Evolutionary conservation across 2,888 invertebrate species (phyloP), one percentile per base, ranked within the genome.

Genomic region (Caenorhabditis zanzibari): DNA sequence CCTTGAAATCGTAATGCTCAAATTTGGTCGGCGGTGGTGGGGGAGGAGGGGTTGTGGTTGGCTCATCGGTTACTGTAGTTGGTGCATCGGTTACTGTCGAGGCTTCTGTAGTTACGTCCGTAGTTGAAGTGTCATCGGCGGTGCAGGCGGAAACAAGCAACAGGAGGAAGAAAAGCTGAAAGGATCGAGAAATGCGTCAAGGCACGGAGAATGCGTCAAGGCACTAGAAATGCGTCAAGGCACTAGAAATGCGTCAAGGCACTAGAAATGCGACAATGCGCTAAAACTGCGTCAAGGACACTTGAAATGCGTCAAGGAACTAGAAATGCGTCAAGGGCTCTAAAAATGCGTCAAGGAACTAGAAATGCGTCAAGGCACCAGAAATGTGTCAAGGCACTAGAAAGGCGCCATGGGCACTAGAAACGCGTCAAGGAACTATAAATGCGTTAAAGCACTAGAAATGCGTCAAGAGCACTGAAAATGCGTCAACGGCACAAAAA

Each of bases 171-270:
- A 63, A 19, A 26, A 63, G 47, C 63, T 63, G 63, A 26, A 44
- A 63, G 22, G 24, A 32, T 56, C 26, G 2, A 14, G 26, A 56
- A 56, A 26, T 28, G 44, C 44, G 44, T 44, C 44, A 44, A 14
- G 5, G 14, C 9, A 10, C 22, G 6, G 19, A 4, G 19, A 47
- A 47, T 26, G 19, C n/a, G 54, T 52, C 32, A 49, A 56, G 24
- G 12, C 56, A 56, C 69, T 38, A 56, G 56, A 56, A 71, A 71
- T 41, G 69, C 69, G 59, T 41, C 58, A 35, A 68, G 22, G 47
- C 54, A 64, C 68, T 1, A 19, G n/a, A n/a, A 47, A 47, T n/a
- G 47, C 47, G 47, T 24, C 52, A n/a, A n/a, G n/a, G n/a, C n/a
- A n/a, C 19, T 19, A 5, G 52, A 12, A n/a, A n/a, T n/a, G n/a